phyloP scores from a whole-genome alignment of 1,140 invertebrate species.

The Eumeta japonica region DNA sequence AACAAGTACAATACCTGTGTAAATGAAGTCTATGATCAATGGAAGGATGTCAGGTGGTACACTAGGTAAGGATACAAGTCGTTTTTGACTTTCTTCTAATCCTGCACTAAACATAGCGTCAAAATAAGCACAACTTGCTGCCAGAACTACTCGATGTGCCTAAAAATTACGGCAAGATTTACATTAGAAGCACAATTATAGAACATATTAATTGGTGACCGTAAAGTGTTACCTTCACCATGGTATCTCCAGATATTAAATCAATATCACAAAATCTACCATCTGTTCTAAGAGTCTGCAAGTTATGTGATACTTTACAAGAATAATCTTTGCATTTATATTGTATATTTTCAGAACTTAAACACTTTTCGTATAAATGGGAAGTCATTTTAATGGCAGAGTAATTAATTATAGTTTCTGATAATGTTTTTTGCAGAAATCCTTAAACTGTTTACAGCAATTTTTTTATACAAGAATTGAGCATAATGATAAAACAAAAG shows the following conservation, averaged over 20 bases:
- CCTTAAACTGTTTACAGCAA: too few relatives aligned
- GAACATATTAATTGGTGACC: not conserved
- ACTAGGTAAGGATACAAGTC: constrained; percentile 74
- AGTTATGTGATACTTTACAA: constrained; percentile 39
- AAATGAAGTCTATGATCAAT: constrained; percentile 83
- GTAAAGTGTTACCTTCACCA: constrained; percentile 28
- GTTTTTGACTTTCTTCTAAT: constrained; percentile 74
- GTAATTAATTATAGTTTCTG: too few relatives aligned
- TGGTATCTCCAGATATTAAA: constrained; percentile 45
- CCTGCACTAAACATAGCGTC: constrained; percentile 91
- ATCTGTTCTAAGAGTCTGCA: constrained; percentile 42
- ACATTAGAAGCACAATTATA: too few relatives aligned
- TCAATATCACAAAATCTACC: constrained; percentile 53
- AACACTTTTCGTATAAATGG: constrained; percentile 34
- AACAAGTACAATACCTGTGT: constrained; percentile 80
- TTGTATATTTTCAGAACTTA: constrained; percentile 28
- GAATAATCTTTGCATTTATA: constrained; percentile 44
- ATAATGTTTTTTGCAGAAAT: too few relatives aligned
- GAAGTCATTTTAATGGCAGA: constrained; percentile 35
- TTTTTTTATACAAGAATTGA: too few relatives aligned
- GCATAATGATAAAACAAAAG: too few relatives aligned
- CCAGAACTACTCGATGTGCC: constrained; percentile 87
- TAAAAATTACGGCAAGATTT: constrained; percentile 49
- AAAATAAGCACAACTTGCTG: constrained; percentile 92
- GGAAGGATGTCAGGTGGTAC: constrained; percentile 73